These are phyloP conservation scores for Gnathonemus echidnorhynchus DNA, from an alignment of 2,113 vertebrate species.

Conservation along the genomic window DNA sequence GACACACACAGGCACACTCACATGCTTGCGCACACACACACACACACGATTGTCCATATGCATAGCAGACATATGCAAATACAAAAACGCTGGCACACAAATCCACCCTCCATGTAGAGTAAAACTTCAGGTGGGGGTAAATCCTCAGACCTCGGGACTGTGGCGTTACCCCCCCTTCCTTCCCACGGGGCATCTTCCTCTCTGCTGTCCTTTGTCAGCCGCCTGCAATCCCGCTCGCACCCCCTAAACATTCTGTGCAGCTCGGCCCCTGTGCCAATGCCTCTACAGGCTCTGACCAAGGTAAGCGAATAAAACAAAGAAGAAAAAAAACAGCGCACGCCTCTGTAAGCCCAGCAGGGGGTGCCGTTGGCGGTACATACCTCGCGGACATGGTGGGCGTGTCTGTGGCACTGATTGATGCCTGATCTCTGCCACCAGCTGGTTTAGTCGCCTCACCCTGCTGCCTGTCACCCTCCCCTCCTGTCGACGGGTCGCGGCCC, in stretches of 20 bases:
- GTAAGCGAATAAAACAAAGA: not conserved
- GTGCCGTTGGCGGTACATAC: not conserved
- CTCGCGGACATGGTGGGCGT: not conserved
- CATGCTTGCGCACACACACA: not conserved
- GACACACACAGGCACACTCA: not conserved
- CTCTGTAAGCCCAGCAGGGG: constrained; percentile 18
- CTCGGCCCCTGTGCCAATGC: not conserved
- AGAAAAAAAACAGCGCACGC: not conserved
- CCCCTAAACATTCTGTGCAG: not conserved
- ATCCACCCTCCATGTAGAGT: not conserved
- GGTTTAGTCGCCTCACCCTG: constrained; percentile 38
- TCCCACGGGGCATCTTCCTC: not conserved
- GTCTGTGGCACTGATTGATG: constrained; percentile 25
- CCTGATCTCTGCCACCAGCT: constrained; percentile 24
- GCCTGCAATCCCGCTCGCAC: not conserved
- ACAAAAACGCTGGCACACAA: not conserved
- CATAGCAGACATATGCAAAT: not conserved
- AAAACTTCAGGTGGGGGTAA: not conserved
- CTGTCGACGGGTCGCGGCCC: not conserved
- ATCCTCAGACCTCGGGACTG: not conserved
- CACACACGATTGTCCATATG: not conserved
- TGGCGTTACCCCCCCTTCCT: not conserved
- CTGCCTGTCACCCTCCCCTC: constrained; percentile 22
- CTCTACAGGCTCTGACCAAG: not conserved
- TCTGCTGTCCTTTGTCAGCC: not conserved